These are phyloP conservation scores for Prolemur simus DNA, from an alignment of 2,113 vertebrate genomes.

Conservation along the genomic window DNA sequence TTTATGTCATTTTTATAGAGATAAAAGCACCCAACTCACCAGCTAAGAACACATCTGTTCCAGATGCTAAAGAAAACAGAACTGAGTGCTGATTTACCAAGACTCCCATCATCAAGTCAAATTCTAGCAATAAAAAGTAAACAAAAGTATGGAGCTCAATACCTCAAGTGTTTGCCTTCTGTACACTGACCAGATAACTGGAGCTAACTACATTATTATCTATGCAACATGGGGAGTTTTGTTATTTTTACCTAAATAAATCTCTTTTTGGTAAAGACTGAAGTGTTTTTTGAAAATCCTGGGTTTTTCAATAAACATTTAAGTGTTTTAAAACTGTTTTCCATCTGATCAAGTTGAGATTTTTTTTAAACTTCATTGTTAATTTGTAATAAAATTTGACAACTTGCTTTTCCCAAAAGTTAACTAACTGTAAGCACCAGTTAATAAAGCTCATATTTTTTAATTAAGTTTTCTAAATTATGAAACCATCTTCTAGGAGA, in stretches of 20 bases:
- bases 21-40: neutral
- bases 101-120: neutral
- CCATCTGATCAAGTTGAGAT: neutral
- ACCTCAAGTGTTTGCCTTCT: neutral
- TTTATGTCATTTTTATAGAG: neutral
- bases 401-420: neutral
- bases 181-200: neutral
- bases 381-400: conserved; percentile 19
- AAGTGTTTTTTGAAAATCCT: neutral
- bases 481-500: neutral
- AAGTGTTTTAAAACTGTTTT: conserved; percentile 23
- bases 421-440: neutral
- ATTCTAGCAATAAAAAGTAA: neutral
- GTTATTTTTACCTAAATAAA: neutral
- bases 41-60: neutral
- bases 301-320: neutral
- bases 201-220: neutral
- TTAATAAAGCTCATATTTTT: neutral
- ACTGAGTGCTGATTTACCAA: neutral
- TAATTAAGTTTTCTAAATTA: neutral
- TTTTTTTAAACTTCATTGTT: conserved; percentile 18
- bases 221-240: fast-evolving
- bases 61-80: neutral
- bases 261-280: neutral
- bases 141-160: neutral